Conservation (phyloP, 2,797 vertebrate species). For the Acanthornis magna region DNA sequence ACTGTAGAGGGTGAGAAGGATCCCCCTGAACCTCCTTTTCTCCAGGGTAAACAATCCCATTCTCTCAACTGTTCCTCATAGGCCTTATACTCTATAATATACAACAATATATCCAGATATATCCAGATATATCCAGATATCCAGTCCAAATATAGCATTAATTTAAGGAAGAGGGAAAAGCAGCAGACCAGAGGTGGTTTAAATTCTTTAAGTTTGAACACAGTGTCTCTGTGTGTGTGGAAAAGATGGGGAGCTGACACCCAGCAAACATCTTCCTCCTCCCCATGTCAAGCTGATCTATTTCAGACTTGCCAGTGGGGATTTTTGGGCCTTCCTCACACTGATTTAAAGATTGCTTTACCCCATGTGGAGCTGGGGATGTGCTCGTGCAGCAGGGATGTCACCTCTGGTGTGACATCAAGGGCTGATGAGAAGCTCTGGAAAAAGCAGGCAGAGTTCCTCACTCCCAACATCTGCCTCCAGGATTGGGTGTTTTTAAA, state of each 20-base stretch:
- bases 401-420: fast-evolving
- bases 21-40: background rate
- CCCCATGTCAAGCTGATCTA: background rate
- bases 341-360: background rate
- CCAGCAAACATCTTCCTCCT: background rate
- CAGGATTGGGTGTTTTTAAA: background rate
- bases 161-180: background rate
- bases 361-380: background rate
- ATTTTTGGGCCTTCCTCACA: background rate
- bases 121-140: no score
- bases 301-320: background rate
- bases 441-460: background rate
- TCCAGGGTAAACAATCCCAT: background rate
- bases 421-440: background rate
- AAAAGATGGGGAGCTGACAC: background rate
- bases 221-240: background rate
- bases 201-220: background rate
- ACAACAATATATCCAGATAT: no score
- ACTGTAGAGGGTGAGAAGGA: background rate
- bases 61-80: background rate
- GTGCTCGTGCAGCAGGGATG: fast-evolving
- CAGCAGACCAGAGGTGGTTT: background rate
- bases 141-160: background rate
- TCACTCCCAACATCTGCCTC: background rate
- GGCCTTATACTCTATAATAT: background rate